Evolutionary conservation across 2,113 vertebrate species (phyloP), one percentile per base, ranked within the genome.

Genomic region (Thermophis baileyi): DNA sequence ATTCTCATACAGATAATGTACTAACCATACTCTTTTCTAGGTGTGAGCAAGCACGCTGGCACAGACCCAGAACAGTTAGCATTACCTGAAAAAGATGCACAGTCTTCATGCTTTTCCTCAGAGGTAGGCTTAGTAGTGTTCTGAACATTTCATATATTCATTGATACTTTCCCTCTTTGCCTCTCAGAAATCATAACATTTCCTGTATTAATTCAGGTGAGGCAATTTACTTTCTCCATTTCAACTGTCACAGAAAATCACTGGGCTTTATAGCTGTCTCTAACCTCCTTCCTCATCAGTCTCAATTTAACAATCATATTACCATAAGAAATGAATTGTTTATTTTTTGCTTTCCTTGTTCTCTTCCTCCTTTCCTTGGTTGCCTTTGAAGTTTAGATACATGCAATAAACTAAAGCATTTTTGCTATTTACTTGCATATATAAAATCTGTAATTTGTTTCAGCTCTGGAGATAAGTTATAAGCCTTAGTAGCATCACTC

Each of bases 71-170:
- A 95, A 86, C 5, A 3, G 44, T 89, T 94, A 11, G 35, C 60
- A 95, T 93, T 93, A 44, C 35, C 87, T 7, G 93, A 92, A 95
- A 96, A 91, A 88, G 88, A 91, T 93, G 25, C 10, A 3, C 54
- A 94, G 86, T 60, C 92, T 0, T 55, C 24, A 60, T 0, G 18
- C 47, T 51, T 94, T 92, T 81, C 93, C 44, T 94, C 96, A 90
- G 94, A 96, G 91, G 98, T 98, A 96, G 97, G 97, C 92, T 91
- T 90, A 95, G 35, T 18, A 18, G 90, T 91, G 16, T 90, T 93
- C 74, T 81, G 74, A 81, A 22, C 20, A 44, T 81, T 81, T 81
- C 16, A 40, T 81, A 81, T 40, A 81, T 81, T 81, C 35, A 40
- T 81, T 81, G 69, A 40, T 81, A 81, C 6, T 81, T 40, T 40